A percentile compares a stretch with the other conserved stretches of the same genome.
Evolutionary conservation across 1,140 invertebrate genomes (phyloP).

Genomic region (Portunus trituberculatus): DNA sequence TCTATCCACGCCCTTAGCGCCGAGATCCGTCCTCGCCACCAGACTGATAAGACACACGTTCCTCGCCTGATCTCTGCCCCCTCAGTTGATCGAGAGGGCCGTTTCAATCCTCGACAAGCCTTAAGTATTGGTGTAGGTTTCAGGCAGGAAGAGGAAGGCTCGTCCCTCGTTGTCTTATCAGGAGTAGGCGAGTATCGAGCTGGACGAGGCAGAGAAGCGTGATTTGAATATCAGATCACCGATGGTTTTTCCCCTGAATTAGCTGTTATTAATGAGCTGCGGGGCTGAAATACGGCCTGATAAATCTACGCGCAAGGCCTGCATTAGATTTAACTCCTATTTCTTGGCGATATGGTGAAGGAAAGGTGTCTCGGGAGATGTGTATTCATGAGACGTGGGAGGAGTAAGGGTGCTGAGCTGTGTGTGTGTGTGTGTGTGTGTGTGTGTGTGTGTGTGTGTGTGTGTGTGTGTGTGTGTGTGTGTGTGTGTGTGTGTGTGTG

Average conservation of each 20-base stretch:
- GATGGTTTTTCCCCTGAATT: slow-evolving; percentile 22
- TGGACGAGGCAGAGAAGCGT: background rate
- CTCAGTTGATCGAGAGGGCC: background rate
- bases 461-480: slow-evolving; percentile 37
- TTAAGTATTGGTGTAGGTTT: slow-evolving; percentile 24
- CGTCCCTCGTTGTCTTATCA: background rate
- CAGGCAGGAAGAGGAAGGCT: background rate
- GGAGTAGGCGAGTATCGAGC: background rate
- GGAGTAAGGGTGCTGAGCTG: background rate
- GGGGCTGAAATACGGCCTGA: background rate
- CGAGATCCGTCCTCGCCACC: background rate
- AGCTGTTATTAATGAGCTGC: slow-evolving; percentile 3
- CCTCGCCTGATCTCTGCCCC: background rate
- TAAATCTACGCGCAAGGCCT: background rate
- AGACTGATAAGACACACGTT: background rate
- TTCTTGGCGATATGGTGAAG: background rate
- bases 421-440: slow-evolving; percentile 46
- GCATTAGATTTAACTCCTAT: background rate
- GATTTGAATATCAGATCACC: slow-evolving; percentile 8
- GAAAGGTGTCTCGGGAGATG: background rate
- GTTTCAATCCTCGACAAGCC: background rate
- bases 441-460: slow-evolving; percentile 45
- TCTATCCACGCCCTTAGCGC: background rate
- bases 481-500: slow-evolving; percentile 39
- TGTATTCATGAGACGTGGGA: background rate